These are phyloP conservation scores for Agrotis clavis DNA, from an alignment of 2,888 invertebrate species.

Conservation along the genomic window DNA sequence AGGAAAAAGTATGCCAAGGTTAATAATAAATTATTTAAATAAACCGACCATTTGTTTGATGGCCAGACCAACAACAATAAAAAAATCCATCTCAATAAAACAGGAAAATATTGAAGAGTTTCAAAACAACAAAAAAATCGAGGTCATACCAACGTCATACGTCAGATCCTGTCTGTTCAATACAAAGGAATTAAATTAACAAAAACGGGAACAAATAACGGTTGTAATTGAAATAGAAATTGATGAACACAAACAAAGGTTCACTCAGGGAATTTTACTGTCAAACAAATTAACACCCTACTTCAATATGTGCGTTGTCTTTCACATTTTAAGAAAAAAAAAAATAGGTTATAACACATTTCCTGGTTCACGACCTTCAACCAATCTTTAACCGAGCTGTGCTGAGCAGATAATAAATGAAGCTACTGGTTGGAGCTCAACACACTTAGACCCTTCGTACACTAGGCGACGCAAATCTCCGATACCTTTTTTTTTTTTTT, in stretches of 20 bases:
- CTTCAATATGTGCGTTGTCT: background rate
- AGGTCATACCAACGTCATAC: conserved; percentile 2
- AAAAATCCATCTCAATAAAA: background rate
- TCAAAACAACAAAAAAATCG: conserved; percentile 9
- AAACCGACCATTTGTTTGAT: background rate
- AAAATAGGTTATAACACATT: too few species aligned
- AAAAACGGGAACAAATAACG: conserved; percentile 2
- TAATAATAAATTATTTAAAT: background rate
- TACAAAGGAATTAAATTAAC: conserved; percentile 20
- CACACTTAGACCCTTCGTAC: too few species aligned
- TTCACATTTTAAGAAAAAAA: too few species aligned
- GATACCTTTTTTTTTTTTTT: too few species aligned
- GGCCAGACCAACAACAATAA: background rate
- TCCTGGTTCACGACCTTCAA: too few species aligned
- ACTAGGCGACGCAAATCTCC: too few species aligned
- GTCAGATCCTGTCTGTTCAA: conserved; percentile 5
- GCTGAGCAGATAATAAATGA: too few species aligned
- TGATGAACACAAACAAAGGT: conserved; percentile 1
- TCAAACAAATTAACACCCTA: background rate
- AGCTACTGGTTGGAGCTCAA: too few species aligned
- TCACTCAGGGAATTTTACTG: background rate
- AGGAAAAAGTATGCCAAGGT: too few species aligned
- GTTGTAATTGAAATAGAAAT: conserved; percentile 20
- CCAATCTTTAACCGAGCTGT: too few species aligned
- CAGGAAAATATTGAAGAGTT: background rate